Evolutionary conservation across 2,888 invertebrate species (phyloP), one percentile per base, ranked within the genome.

Genomic region (Entomobrya proxima): DNA sequence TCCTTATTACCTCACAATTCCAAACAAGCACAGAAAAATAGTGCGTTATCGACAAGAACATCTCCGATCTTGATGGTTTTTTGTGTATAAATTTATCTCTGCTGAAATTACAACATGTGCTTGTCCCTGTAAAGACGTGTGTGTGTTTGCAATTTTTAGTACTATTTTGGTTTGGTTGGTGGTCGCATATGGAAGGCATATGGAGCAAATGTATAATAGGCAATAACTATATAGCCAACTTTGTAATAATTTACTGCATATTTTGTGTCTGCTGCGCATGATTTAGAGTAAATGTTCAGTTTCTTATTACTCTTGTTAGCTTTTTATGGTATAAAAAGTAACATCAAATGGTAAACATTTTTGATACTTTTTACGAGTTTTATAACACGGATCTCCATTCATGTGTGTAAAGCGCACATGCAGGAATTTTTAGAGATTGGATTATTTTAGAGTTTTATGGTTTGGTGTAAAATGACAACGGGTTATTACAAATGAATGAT

Each of bases 371-470:
- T 74, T 74, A 74, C 30, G 32, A 52, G 32, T 50, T 74, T 58
- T 80, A 58, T 72, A 77, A 79, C 79, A 64, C 40, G 72, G 64
- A 58, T 35, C 64, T 47, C 24, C 50, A 69, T 21, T 6, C 50
- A 67, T 40, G n/a, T 55, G 9, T 7, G n/a, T 44, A 44, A 44
- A 44, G 2, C 15, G 2, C 2, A 5, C 9, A 44, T n/a, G 9
- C 2, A 5, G 13, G n/a, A 44, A 15, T 44, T 13, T 44, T 44
- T 44, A 44, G n/a, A 44, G n/a, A 44, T 44, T 44, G 52, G 18
- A 52, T 7, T 18, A 2, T 24, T 55, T 55, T 55, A 55, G 24
- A 27, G n/a, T n/a, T n/a, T n/a, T n/a, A n/a, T n/a, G n/a, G n/a
- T n/a, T 55, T 55, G 55, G 9, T 24, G 15, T 55, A 55, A 55